Percentiles rank a stretch among this genome's conserved stretches.
phyloP scores from a whole-genome alignment of 2,797 vertebrate species.

The Periparus ater region DNA sequence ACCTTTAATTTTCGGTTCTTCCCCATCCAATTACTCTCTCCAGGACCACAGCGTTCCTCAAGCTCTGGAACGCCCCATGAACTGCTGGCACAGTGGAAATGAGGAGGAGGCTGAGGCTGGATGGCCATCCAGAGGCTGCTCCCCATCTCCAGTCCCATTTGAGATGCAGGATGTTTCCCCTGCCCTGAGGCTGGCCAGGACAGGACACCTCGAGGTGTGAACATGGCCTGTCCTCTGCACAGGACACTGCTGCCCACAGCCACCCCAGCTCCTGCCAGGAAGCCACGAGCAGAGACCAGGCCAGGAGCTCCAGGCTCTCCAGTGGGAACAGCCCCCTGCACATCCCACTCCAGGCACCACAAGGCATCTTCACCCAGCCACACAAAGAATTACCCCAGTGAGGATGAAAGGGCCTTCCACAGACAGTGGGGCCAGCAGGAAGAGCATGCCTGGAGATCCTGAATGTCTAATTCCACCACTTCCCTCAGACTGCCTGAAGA shows the following conservation, averaged over 20 bases:
- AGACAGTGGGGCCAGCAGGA: slow-evolving; percentile 19
- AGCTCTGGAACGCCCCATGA: neutral
- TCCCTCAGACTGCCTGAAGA: slow-evolving; percentile 31
- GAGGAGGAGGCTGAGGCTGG: neutral
- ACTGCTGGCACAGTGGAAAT: neutral
- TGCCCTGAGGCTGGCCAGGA: neutral
- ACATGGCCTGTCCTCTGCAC: neutral
- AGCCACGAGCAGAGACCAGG: neutral
- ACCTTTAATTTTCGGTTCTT: neutral
- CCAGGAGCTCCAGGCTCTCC: neutral
- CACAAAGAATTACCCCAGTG: neutral
- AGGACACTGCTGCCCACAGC: neutral
- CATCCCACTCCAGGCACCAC: rapidly evolving
- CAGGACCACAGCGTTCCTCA: neutral
- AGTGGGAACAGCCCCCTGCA: neutral
- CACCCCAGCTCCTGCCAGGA: neutral
- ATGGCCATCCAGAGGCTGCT: neutral
- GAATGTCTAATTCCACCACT: slow-evolving; percentile 54
- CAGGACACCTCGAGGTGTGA: rapidly evolving
- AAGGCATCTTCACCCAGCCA: neutral
- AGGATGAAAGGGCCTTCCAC: slow-evolving; percentile 34
- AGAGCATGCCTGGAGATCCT: slow-evolving; percentile 55
- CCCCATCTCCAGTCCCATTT: neutral
- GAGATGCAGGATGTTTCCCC: neutral
- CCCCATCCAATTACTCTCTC: rapidly evolving